Evolutionary conservation across 2,113 vertebrate species (phyloP).

Genomic region (Podarcis raffonei): DNA sequence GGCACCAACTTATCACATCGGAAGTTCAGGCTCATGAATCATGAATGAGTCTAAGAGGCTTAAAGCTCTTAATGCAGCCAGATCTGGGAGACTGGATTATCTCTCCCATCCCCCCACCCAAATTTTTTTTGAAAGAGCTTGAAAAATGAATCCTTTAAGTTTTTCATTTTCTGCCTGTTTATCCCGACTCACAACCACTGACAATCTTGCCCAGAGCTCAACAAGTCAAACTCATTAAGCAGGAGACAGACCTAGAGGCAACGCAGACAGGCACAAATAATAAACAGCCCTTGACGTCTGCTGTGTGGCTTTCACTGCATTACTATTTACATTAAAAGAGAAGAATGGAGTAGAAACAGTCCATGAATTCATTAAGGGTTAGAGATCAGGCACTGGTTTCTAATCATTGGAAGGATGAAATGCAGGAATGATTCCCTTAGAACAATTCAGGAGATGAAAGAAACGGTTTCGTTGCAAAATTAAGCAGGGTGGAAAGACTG

Average conservation of each 20-base stretch:
- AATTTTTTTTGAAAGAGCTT: background rate
- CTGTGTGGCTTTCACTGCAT: background rate
- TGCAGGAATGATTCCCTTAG: background rate
- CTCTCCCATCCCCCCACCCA: no score
- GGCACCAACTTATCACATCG: background rate
- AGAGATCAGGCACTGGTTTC: background rate
- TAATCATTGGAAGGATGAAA: background rate
- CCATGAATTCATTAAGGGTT: background rate
- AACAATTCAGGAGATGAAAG: background rate
- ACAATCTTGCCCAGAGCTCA: background rate
- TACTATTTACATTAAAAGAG: slow-evolving; percentile 1
- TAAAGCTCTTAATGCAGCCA: background rate
- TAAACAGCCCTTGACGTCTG: background rate
- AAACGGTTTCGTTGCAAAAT: background rate
- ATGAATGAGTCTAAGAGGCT: background rate
- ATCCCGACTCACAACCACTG: slow-evolving; percentile 13
- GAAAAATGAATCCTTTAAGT: background rate
- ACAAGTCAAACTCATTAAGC: slow-evolving; percentile 26
- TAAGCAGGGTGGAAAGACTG: background rate
- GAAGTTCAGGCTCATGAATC: background rate
- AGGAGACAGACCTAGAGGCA: background rate
- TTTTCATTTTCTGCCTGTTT: slow-evolving; percentile 8
- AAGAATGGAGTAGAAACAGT: background rate
- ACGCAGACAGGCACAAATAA: background rate
- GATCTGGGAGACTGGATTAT: background rate